Evolutionary conservation across 1,140 invertebrate species (phyloP).

Genomic region (Aphelinus atriplicis): DNA sequence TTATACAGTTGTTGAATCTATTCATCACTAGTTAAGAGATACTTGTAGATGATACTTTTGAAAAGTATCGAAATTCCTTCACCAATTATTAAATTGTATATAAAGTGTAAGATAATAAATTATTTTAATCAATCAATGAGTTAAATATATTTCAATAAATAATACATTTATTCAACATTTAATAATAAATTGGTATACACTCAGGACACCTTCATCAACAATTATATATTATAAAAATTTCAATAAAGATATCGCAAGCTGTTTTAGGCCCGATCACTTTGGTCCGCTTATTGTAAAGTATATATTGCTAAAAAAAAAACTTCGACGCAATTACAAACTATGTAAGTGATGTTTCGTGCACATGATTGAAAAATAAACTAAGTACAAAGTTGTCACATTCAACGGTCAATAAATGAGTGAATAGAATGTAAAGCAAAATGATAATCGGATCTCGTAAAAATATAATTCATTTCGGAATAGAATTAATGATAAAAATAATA

Average conservation of each 20-base stretch:
- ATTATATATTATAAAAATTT: conserved; percentile 18
- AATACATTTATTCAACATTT: conserved; percentile 37
- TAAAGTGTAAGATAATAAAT: conserved; percentile 3
- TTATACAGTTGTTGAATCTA: conserved; percentile 1
- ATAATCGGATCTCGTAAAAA: conserved; percentile 21
- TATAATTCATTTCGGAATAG: neutral
- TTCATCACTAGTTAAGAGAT: neutral
- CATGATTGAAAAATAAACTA: conserved; percentile 11
- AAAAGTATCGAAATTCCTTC: neutral
- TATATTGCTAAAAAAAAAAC: conserved; percentile 37
- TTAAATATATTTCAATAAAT: conserved; percentile 41
- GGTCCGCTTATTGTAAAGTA: conserved; percentile 35
- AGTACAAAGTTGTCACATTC: conserved; percentile 17
- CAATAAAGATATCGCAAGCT: conserved; percentile 32
- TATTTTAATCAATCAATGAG: conserved; percentile 9
- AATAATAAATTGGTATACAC: conserved; percentile 31
- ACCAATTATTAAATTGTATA: neutral
- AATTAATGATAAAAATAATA: neutral
- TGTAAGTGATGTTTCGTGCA: conserved; percentile 32
- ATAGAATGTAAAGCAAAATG: conserved; percentile 28
- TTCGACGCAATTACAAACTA: conserved; percentile 36
- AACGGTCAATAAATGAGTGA: conserved; percentile 33
- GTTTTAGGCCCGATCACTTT: conserved; percentile 38
- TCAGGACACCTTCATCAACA: conserved; percentile 33
- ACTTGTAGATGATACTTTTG: neutral